phyloP scores from a whole-genome alignment of 2,888 invertebrate species.

The Lasioglossum lativentre region DNA sequence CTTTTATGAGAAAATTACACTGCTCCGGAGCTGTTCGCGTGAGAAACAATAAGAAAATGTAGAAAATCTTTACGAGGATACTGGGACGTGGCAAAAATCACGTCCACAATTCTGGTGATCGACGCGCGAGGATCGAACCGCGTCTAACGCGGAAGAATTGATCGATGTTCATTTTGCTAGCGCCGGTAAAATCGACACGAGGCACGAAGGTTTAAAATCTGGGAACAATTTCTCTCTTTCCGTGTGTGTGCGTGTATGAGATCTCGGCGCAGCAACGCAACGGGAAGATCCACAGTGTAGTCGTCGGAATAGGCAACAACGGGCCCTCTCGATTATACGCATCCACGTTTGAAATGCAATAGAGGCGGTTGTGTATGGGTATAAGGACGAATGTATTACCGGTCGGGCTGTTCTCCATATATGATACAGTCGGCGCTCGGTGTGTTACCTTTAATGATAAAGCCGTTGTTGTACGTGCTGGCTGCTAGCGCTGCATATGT shows the following conservation, averaged over 20 bases:
- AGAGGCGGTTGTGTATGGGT: constrained; percentile 20
- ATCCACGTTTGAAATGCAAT: constrained; percentile 36
- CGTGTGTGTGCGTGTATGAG: background rate
- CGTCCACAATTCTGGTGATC: background rate
- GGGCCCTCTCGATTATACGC: constrained; percentile 30
- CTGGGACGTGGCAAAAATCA: background rate
- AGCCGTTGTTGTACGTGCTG: constrained; percentile 76
- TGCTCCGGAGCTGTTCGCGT: background rate
- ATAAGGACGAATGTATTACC: constrained; percentile 61
- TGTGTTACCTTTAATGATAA: constrained; percentile 78
- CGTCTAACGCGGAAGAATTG: background rate
- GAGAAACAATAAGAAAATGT: background rate
- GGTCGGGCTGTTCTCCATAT: constrained; percentile 21
- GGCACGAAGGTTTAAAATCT: constrained; percentile 11
- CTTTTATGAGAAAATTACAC: background rate
- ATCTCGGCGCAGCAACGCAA: background rate
- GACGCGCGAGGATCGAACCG: background rate
- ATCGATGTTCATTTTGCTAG: background rate
- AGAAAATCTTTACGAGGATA: background rate
- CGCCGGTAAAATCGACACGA: background rate
- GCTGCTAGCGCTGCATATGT: constrained; percentile 73
- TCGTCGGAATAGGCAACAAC: constrained; percentile 18
- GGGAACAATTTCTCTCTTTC: background rate
- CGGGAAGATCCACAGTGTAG: constrained; percentile 6
- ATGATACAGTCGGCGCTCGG: constrained; percentile 64